Conservation (phyloP, 2,797 vertebrate genomes). For the Falco columbarius region DNA sequence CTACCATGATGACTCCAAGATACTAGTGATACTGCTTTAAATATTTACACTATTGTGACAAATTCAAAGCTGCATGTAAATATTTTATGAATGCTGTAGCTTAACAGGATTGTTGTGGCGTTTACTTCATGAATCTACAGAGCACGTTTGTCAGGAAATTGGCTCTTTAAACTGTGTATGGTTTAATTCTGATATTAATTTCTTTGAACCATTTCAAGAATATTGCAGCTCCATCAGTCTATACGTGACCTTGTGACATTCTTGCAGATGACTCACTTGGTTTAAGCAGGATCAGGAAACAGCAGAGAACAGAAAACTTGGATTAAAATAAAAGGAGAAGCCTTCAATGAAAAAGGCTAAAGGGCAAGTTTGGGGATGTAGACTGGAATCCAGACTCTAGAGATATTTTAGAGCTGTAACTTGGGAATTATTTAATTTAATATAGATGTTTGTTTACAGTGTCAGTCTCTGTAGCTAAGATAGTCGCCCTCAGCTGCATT, state of each 20-base stretch:
- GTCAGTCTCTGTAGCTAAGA: neutral
- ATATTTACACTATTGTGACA: conserved; percentile 45
- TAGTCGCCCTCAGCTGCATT: neutral
- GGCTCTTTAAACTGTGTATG: neutral
- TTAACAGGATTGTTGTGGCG: conserved; percentile 29
- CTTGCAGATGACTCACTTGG: neutral
- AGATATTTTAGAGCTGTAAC: neutral
- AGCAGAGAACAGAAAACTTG: neutral
- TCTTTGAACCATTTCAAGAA: conserved; percentile 4
- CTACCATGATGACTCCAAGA: neutral
- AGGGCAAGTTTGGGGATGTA: neutral
- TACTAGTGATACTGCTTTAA: conserved; percentile 12
- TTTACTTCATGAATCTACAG: neutral
- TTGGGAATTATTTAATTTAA: neutral
- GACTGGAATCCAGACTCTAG: neutral
- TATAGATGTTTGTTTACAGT: neutral
- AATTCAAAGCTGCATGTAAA: conserved; percentile 22
- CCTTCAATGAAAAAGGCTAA: neutral
- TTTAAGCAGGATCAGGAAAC: neutral
- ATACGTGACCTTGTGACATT: neutral
- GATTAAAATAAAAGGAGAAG: conserved; percentile 19
- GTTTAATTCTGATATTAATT: neutral
- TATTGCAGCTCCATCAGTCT: neutral
- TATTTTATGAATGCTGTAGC: conserved; percentile 29
- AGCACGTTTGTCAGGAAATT: conserved; percentile 16